These are phyloP conservation scores for Limnephilus auricula DNA, from an alignment of 2,888 invertebrate species.

Conservation along the genomic window DNA sequence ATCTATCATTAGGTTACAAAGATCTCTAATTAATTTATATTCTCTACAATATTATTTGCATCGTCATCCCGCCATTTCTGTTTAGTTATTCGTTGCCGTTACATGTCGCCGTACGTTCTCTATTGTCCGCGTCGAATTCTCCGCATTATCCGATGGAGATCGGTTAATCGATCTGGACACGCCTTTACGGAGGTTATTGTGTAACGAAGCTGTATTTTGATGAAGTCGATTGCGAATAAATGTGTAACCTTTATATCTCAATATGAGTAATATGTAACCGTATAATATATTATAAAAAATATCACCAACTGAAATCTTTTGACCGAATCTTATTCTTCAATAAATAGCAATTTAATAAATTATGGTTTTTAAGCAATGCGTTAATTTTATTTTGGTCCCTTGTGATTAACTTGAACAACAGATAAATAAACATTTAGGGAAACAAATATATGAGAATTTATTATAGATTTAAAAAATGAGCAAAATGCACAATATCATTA, in stretches of 20 bases:
- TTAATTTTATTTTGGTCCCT: too few relatives aligned
- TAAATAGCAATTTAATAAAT: background rate
- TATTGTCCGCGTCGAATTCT: background rate
- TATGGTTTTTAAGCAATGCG: background rate
- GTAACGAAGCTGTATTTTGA: background rate
- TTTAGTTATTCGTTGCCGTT: slow-evolving; percentile 6
- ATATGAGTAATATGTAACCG: background rate
- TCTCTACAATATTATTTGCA: background rate
- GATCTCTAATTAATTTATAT: too few relatives aligned
- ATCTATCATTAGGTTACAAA: too few relatives aligned
- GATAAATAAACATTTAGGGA: too few relatives aligned
- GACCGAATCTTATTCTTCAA: background rate
- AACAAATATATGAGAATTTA: too few relatives aligned
- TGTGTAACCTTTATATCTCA: background rate
- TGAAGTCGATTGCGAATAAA: background rate
- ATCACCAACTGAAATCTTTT: background rate
- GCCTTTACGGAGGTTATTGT: background rate
- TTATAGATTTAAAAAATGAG: too few relatives aligned
- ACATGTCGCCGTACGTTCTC: background rate
- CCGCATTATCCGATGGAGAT: slow-evolving; percentile 14
- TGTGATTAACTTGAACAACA: too few relatives aligned
- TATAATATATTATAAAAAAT: background rate
- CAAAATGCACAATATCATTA: too few relatives aligned
- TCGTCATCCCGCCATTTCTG: slow-evolving; percentile 13
- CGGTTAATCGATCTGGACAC: slow-evolving; percentile 6